phyloP scores from a whole-genome alignment of 2,113 vertebrate species.

The Rousettus leschenaultii region DNA sequence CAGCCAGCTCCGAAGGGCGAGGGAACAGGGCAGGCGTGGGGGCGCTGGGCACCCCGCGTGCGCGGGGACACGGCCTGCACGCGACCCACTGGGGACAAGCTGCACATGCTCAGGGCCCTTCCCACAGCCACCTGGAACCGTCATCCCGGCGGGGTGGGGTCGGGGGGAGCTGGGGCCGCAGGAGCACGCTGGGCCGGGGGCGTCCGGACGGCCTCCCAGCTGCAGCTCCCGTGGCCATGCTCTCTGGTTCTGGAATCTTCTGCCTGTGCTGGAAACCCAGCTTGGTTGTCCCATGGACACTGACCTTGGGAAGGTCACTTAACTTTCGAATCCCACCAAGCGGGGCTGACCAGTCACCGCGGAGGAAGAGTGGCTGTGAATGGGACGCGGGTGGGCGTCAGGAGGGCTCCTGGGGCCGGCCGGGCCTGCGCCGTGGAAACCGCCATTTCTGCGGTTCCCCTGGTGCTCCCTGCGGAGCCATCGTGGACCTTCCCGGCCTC shows the following conservation, averaged over 20 bases:
- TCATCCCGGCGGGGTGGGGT: no score
- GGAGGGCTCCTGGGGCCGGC: background rate
- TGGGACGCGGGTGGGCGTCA: accelerated
- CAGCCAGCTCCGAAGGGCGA: constrained; percentile 41
- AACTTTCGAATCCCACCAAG: no score
- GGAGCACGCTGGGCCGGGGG: accelerated
- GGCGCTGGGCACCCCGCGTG: accelerated
- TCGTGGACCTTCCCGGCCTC: background rate
- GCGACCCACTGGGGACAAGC: accelerated
- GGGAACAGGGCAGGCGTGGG: background rate
- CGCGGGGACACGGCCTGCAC: background rate
- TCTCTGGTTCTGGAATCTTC: background rate
- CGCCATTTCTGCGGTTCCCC: accelerated
- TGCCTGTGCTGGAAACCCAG: background rate
- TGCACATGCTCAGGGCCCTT: background rate
- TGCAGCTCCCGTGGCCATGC: accelerated
- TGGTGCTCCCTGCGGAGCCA: accelerated
- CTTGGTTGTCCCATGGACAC: accelerated
- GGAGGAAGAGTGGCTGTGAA: accelerated
- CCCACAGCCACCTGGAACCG: accelerated
- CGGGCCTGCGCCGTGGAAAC: accelerated
- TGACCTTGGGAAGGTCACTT: background rate
- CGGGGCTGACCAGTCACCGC: background rate
- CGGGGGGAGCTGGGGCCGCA: no score
- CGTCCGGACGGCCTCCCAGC: background rate